A percentile compares a stretch with the other conserved stretches of the same genome.
phyloP scores from a whole-genome alignment of 2,888 invertebrate species.

The Rhaphigaster nebulosa region DNA sequence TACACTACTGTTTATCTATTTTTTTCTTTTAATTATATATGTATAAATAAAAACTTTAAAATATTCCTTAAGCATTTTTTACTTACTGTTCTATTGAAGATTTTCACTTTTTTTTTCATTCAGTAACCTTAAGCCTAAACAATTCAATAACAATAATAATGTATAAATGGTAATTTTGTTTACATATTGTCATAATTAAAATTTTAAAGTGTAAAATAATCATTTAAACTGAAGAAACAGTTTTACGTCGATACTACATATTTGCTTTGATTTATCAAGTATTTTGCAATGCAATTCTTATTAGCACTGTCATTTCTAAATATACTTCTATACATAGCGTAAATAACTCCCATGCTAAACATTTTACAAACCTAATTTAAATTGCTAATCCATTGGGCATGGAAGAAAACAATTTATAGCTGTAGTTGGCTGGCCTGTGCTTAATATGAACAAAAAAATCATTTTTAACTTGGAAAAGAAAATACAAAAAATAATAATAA shows the following conservation, averaged over 20 bases:
- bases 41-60: no score
- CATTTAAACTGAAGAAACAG: background rate
- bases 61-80: no score
- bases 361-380: background rate
- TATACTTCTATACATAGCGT: background rate
- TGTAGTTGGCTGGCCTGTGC: background rate
- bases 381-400: background rate
- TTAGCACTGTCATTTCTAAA: conserved; percentile 5
- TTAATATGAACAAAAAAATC: background rate
- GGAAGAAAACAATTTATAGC: background rate
- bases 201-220: background rate
- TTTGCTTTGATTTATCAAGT: conserved; percentile 2
- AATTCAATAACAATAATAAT: background rate
- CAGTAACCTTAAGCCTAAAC: no score
- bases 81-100: no score
- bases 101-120: no score
- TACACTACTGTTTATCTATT: no score
- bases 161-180: no score
- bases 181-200: background rate
- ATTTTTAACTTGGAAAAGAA: background rate
- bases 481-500: background rate
- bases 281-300: conserved; percentile 7
- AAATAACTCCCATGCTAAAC: background rate
- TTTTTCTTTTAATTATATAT: no score
- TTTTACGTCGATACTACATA: background rate